These are phyloP conservation scores for Cossypha niveicapilla DNA, from an alignment of 2,797 vertebrate species.

Conservation along the genomic window DNA sequence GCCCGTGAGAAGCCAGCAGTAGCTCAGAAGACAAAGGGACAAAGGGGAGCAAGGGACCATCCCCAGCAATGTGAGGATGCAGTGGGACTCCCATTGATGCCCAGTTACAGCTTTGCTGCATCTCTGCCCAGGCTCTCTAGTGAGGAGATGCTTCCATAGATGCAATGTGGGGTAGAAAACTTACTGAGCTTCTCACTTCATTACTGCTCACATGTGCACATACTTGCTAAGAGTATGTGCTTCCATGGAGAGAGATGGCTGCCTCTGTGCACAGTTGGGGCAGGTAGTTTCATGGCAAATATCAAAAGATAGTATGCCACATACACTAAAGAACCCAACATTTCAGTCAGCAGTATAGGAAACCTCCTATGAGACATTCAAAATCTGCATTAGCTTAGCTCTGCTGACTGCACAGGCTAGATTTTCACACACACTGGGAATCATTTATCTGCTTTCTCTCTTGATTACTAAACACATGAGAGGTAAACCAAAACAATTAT, in stretches of 20 bases:
- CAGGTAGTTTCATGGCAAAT: not conserved
- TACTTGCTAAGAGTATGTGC: fast-evolving
- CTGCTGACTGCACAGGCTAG: not conserved
- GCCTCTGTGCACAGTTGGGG: not conserved
- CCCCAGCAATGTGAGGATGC: fast-evolving
- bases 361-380: not conserved
- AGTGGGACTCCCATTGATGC: fast-evolving
- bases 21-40: not conserved
- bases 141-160: not conserved
- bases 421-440: not conserved
- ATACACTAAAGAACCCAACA: not conserved
- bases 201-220: not conserved
- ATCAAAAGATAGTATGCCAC: not conserved
- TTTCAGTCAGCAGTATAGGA: not conserved
- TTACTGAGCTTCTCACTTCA: not conserved
- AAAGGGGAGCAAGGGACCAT: not conserved
- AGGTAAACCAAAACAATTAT: not conserved
- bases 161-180: not conserved
- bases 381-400: not conserved
- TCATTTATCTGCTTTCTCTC: not conserved
- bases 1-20: fast-evolving
- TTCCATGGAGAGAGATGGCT: not conserved
- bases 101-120: not conserved
- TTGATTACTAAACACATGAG: not conserved
- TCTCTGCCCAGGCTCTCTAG: not conserved